Conservation (phyloP, 2,888 invertebrate species). For the Metellina segmentata region DNA sequence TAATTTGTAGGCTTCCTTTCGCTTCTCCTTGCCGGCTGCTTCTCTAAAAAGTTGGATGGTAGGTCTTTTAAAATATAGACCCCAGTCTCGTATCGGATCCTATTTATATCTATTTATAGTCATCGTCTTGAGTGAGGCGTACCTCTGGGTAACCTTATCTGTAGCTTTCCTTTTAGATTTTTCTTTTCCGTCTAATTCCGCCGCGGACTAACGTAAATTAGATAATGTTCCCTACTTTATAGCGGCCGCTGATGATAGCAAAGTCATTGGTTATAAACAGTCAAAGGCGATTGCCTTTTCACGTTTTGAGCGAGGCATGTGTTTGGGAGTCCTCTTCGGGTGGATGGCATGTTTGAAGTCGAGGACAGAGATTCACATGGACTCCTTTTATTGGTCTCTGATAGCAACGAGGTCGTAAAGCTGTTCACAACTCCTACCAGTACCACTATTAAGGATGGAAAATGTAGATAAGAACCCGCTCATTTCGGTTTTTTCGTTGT, state of each 20-base stretch:
- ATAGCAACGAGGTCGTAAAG: constrained; percentile 31
- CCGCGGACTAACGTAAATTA: constrained; percentile 47
- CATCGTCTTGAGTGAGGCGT: constrained; percentile 3
- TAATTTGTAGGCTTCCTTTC: neutral
- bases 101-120: constrained; percentile 56
- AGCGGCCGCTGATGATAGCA: constrained; percentile 40
- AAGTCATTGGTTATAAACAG: constrained; percentile 59
- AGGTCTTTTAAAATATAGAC: constrained; percentile 1
- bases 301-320: constrained; percentile 24
- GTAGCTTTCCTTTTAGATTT: constrained; percentile 16
- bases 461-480: constrained; percentile 2
- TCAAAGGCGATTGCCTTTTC: constrained; percentile 40
- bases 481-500: neutral
- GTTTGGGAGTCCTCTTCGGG: no score
- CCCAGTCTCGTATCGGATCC: constrained; percentile 6
- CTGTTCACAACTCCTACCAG: constrained; percentile 47
- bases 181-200: constrained; percentile 17
- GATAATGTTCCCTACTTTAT: constrained; percentile 59
- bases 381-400: constrained; percentile 28
- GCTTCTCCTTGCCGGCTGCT: neutral
- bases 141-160: constrained; percentile 36
- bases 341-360: neutral
- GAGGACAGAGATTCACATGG: neutral
- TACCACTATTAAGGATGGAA: neutral
- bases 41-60: neutral